Percentiles rank a stretch among this genome's conserved stretches.
Conservation (phyloP, 1,140 invertebrate genomes). For the Drosophila miranda region DNA sequence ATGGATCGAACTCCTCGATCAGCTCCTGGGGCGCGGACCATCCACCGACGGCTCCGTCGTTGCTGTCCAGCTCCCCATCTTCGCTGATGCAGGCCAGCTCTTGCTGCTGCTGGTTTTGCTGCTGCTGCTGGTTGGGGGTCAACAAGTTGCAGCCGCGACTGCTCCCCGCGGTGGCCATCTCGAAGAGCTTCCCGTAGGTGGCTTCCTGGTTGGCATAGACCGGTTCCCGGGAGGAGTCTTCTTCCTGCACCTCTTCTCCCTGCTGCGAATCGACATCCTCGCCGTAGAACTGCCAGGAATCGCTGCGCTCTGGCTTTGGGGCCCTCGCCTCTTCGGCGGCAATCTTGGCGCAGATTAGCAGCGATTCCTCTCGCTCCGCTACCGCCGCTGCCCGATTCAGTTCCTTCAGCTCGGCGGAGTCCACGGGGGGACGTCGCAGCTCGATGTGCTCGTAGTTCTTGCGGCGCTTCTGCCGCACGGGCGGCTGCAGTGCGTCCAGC, state of each 20-base stretch:
- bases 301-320: constrained; percentile 72
- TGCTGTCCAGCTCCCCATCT: constrained; percentile 51
- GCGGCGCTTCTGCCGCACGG: constrained; percentile 53
- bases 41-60: constrained; percentile 66
- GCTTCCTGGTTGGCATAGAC: constrained; percentile 78
- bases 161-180: constrained; percentile 62
- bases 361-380: constrained; percentile 61
- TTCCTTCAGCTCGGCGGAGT: constrained; percentile 64
- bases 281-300: constrained; percentile 75
- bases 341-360: constrained; percentile 52
- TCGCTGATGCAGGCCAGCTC: constrained; percentile 60
- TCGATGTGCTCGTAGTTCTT: constrained; percentile 79
- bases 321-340: constrained; percentile 52
- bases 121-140: constrained; percentile 32
- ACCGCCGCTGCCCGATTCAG: constrained; percentile 52
- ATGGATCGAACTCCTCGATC: constrained; percentile 80
- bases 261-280: constrained; percentile 29
- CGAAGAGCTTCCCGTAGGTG: constrained; percentile 76
- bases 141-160: constrained; percentile 45
- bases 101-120: constrained; percentile 16
- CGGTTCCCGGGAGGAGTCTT: constrained; percentile 61
- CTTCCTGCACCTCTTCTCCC: background rate
- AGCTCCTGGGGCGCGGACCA: constrained; percentile 50
- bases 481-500: constrained; percentile 44
- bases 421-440: constrained; percentile 58